Evolutionary conservation across 2,797 vertebrate species (phyloP).

Genomic region (Ptychadena robeensis): DNA sequence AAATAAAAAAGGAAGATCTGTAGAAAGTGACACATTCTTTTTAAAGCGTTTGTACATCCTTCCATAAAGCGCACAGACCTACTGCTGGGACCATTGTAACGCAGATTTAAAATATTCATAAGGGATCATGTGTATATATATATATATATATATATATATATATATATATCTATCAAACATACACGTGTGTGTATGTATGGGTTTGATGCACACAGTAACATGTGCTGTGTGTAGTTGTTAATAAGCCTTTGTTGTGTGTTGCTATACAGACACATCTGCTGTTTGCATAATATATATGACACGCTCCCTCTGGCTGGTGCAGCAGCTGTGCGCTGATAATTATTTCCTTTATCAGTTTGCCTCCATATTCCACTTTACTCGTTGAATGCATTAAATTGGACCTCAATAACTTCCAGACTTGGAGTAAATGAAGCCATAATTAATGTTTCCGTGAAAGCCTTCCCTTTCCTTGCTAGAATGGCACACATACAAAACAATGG

Average conservation of each 20-base stretch:
- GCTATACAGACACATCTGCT: constrained; percentile 68
- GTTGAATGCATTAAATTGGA: constrained; percentile 64
- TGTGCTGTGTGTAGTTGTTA: not conserved
- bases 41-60: not conserved
- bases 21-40: not conserved
- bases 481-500: not conserved
- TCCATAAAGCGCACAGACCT: not conserved
- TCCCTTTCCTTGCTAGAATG: not conserved
- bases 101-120: not conserved
- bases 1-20: not conserved
- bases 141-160: not conserved
- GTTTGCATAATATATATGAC: constrained; percentile 70
- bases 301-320: constrained; percentile 68
- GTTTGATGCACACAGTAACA: not conserved
- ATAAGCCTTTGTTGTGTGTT: constrained; percentile 18
- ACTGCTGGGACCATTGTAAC: not conserved
- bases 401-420: constrained; percentile 62
- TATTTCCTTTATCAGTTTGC: constrained; percentile 71
- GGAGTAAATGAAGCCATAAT: constrained; percentile 15
- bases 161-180: not conserved
- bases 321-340: constrained; percentile 73
- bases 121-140: not conserved
- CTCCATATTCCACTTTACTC: constrained; percentile 66
- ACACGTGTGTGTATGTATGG: constrained; percentile 7
- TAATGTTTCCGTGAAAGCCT: not conserved